phyloP scores from a whole-genome alignment of 2,113 vertebrate species.

The Coracopsis vasa region DNA sequence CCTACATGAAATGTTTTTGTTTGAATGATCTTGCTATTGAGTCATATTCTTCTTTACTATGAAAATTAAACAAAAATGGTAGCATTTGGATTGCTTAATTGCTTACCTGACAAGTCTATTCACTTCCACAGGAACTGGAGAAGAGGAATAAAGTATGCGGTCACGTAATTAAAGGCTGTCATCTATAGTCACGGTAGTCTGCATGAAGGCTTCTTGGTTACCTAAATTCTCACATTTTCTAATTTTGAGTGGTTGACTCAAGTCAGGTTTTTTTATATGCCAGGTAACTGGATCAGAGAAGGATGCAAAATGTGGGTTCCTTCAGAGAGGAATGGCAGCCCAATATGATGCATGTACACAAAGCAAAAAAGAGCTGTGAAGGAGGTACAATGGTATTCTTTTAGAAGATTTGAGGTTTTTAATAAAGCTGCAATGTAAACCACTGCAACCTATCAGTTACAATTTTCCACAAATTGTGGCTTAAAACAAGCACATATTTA shows the following conservation, averaged over 20 bases:
- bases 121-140: neutral
- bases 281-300: neutral
- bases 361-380: neutral
- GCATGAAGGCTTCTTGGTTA: neutral
- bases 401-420: neutral
- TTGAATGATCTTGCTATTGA: neutral
- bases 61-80: neutral
- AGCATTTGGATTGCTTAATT: slow-evolving; percentile 9
- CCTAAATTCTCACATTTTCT: neutral
- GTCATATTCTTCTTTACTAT: neutral
- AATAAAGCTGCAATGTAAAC: neutral
- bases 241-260: neutral
- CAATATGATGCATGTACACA: neutral
- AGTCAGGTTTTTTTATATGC: neutral
- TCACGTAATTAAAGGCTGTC: slow-evolving; percentile 12
- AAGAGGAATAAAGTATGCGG: neutral
- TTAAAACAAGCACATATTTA: neutral
- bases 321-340: neutral
- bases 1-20: neutral
- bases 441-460: neutral
- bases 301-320: neutral
- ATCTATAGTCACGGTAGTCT: neutral
- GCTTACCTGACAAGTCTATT: neutral
- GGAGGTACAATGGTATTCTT: neutral
- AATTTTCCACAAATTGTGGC: neutral